Conservation (phyloP, 2,797 vertebrate genomes). For the Morus bassanus region DNA sequence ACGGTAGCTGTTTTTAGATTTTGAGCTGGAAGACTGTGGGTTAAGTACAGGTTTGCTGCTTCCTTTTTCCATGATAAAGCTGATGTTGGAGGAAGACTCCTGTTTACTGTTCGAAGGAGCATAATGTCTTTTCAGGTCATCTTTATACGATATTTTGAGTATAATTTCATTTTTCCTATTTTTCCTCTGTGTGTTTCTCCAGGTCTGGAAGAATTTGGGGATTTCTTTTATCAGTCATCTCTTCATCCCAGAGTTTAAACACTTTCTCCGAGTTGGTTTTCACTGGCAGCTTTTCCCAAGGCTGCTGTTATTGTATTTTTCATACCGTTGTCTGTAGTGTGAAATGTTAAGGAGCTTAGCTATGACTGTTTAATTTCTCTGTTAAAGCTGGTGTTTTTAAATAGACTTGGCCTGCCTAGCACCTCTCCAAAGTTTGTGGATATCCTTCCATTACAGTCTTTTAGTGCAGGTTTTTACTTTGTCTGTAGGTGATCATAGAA, state of each 20-base stretch:
- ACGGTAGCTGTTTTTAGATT: accelerated
- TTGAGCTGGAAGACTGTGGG: not conserved
- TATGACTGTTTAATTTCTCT: slow-evolving; percentile 39
- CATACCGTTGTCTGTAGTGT: not conserved
- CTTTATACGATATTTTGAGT: not conserved
- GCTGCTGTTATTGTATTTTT: slow-evolving; percentile 34
- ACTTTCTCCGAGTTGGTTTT: slow-evolving; percentile 20
- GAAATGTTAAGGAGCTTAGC: slow-evolving; percentile 48
- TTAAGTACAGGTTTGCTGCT: not conserved
- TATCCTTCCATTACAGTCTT: not conserved
- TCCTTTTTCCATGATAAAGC: not conserved
- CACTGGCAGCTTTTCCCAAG: slow-evolving; percentile 19
- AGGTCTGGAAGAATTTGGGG: not conserved
- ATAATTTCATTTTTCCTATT: not conserved
- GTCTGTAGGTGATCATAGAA: not conserved
- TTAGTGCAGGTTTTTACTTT: not conserved
- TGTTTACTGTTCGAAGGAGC: not conserved
- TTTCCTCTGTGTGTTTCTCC: not conserved
- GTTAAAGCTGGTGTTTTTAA: not conserved
- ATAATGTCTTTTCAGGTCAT: not conserved
- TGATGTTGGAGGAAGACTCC: not conserved
- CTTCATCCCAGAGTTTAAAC: not conserved
- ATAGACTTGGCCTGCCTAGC: not conserved
- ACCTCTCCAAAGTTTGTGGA: not conserved
- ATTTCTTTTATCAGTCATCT: not conserved